A percentile compares a stretch with the other conserved stretches of the same genome.
These are phyloP conservation scores for Papilio glaucus DNA, from an alignment of 1,140 invertebrate genomes.

Conservation along the genomic window DNA sequence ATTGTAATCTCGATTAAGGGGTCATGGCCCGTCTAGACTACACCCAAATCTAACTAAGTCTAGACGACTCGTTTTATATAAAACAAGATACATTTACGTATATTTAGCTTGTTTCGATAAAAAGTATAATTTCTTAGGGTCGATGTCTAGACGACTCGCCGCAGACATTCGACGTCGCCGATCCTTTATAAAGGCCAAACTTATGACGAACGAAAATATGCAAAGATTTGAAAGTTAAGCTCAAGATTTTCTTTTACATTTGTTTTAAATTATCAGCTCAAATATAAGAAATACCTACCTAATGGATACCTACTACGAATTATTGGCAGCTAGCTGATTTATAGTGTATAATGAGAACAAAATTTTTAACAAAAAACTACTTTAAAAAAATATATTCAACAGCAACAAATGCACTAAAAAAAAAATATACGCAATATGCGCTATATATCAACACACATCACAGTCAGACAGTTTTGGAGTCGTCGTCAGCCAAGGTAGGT, in stretches of 20 bases:
- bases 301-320: too few relatives aligned
- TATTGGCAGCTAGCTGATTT: too few relatives aligned
- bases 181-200: background rate
- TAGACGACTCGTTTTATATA: conserved; percentile 53
- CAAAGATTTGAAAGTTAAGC: background rate
- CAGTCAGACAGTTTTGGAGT: too few relatives aligned
- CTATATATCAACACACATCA: too few relatives aligned
- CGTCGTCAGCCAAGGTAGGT: too few relatives aligned
- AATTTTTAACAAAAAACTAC: too few relatives aligned
- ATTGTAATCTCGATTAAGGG: conserved; percentile 54
- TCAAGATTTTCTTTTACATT: background rate
- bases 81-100: conserved; percentile 7
- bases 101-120: conserved; percentile 9
- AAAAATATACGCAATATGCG: too few relatives aligned
- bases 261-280: too few relatives aligned
- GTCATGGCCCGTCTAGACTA: conserved; percentile 76
- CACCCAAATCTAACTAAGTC: conserved; percentile 65
- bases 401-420: too few relatives aligned
- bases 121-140: conserved; percentile 23
- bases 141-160: conserved; percentile 10
- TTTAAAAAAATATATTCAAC: too few relatives aligned
- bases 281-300: too few relatives aligned
- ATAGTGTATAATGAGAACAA: too few relatives aligned
- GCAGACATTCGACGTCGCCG: conserved; percentile 6
- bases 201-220: background rate